Percentiles rank a stretch among this genome's conserved stretches.
phyloP scores from a whole-genome alignment of 2,797 vertebrate genomes.

The Poeciliopsis gracilis region DNA sequence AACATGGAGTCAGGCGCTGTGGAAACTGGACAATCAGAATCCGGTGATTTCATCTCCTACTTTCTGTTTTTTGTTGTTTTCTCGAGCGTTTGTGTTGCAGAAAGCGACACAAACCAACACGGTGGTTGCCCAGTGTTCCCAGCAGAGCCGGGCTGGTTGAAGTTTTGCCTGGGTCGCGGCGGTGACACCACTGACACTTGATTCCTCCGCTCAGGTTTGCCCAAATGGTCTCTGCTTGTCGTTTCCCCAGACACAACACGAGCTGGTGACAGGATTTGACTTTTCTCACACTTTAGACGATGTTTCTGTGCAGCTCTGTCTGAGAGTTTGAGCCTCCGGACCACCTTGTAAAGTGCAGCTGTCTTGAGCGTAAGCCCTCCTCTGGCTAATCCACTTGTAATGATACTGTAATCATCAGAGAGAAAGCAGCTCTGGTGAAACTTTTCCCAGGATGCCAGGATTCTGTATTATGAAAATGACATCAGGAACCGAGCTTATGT shows the following conservation, averaged over 20 bases:
- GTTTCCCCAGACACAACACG: slow-evolving; percentile 49
- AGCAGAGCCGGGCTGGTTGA: slow-evolving; percentile 49
- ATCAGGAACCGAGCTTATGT: background rate
- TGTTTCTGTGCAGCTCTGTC: slow-evolving; percentile 20
- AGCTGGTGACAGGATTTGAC: slow-evolving; percentile 17
- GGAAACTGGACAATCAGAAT: background rate
- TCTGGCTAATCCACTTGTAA: slow-evolving; percentile 75
- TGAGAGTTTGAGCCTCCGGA: slow-evolving; percentile 29
- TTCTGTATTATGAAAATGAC: slow-evolving; percentile 19
- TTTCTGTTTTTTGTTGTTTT: slow-evolving; percentile 15
- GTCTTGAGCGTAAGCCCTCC: slow-evolving; percentile 72
- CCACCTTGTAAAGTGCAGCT: slow-evolving; percentile 71
- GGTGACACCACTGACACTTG: slow-evolving; percentile 61
- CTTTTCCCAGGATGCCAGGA: slow-evolving; percentile 13
- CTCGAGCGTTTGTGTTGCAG: slow-evolving; percentile 18
- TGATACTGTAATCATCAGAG: slow-evolving; percentile 68
- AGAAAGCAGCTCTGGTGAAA: slow-evolving; percentile 38
- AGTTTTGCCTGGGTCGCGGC: slow-evolving; percentile 41
- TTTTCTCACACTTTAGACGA: slow-evolving; percentile 50
- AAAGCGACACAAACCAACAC: slow-evolving; percentile 31
- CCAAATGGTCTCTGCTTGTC: slow-evolving; percentile 42
- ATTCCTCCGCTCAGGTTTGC: slow-evolving; percentile 43
- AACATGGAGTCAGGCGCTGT: slow-evolving; percentile 10
- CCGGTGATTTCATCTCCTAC: slow-evolving; percentile 32
- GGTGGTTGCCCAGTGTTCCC: slow-evolving; percentile 52